A percentile compares a stretch with the other conserved stretches of the same genome.
phyloP scores from a whole-genome alignment of 2,113 vertebrate species.

The Stigmatopora argus region DNA sequence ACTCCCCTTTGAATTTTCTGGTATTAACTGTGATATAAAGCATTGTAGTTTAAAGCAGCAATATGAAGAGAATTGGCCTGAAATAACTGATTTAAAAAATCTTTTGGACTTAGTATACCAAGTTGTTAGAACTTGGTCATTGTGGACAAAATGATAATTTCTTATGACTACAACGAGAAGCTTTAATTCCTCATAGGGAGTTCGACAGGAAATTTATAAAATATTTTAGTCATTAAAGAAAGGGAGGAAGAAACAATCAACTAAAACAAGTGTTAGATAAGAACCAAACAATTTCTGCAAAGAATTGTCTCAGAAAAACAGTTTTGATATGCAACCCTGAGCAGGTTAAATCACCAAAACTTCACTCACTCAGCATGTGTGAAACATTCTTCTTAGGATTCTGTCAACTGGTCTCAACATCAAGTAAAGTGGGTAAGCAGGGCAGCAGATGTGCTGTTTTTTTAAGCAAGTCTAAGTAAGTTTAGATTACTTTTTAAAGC shows the following conservation, averaged over 20 bases:
- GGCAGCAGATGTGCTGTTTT: conserved; percentile 41
- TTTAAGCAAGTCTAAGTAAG: conserved; percentile 1
- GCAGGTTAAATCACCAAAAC: conserved; percentile 40
- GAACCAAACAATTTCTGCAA: conserved; percentile 39
- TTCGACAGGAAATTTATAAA: conserved; percentile 37
- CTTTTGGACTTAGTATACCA: neutral
- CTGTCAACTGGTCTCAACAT: conserved; percentile 50
- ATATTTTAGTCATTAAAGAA: conserved; percentile 22
- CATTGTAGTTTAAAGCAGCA: neutral
- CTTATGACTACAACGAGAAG: conserved; percentile 10
- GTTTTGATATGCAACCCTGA: conserved; percentile 48
- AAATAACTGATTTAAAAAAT: neutral
- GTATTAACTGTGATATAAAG: too few relatives aligned
- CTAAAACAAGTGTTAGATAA: conserved; percentile 22
- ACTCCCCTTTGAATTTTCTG: too few relatives aligned
- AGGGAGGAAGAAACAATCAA: neutral
- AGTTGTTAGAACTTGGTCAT: neutral
- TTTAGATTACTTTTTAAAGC: neutral
- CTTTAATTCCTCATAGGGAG: conserved; percentile 34
- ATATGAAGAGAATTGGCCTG: neutral
- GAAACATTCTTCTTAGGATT: conserved; percentile 44
- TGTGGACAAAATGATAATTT: neutral
- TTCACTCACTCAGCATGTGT: conserved; percentile 53
- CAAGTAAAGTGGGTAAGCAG: conserved; percentile 52
- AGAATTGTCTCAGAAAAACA: conserved; percentile 42